These are phyloP conservation scores for Crocidura indochinensis DNA, from an alignment of 2,797 vertebrate species.

Conservation along the genomic window DNA sequence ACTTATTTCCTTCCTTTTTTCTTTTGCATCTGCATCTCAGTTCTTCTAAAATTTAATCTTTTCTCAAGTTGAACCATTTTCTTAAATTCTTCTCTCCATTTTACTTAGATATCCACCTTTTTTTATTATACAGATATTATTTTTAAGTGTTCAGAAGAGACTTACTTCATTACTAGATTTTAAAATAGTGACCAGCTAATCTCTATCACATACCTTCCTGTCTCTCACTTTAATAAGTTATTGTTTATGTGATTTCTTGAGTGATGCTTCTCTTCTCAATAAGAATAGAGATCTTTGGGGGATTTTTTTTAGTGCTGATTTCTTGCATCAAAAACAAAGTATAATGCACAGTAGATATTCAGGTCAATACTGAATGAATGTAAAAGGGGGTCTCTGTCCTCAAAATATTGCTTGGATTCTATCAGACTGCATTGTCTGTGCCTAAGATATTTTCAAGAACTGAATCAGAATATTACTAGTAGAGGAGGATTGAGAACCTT, in stretches of 20 bases:
- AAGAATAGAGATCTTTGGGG: background rate
- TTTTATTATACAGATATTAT: background rate
- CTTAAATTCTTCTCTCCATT: background rate
- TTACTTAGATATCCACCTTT: background rate
- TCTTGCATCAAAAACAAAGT: background rate
- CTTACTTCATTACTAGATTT: background rate
- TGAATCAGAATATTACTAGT: background rate
- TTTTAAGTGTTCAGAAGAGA: background rate
- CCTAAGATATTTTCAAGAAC: background rate
- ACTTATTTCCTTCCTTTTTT: background rate
- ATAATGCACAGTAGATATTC: background rate
- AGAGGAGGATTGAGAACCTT: too few relatives aligned
- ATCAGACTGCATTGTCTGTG: background rate
- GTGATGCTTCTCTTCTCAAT: background rate
- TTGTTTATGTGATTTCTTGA: background rate
- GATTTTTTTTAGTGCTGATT: background rate
- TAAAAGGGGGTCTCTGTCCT: constrained; percentile 5
- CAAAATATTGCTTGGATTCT: background rate
- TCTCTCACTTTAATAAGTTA: background rate
- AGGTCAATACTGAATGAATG: background rate
- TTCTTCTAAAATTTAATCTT: background rate
- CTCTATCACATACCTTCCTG: background rate
- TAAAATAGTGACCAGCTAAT: background rate
- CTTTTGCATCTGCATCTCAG: background rate
- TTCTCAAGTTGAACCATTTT: background rate